A percentile compares a stretch with the other conserved stretches of the same genome.
Evolutionary conservation across 1,140 invertebrate species (phyloP).

Genomic region (Trinorchestia longiramus): DNA sequence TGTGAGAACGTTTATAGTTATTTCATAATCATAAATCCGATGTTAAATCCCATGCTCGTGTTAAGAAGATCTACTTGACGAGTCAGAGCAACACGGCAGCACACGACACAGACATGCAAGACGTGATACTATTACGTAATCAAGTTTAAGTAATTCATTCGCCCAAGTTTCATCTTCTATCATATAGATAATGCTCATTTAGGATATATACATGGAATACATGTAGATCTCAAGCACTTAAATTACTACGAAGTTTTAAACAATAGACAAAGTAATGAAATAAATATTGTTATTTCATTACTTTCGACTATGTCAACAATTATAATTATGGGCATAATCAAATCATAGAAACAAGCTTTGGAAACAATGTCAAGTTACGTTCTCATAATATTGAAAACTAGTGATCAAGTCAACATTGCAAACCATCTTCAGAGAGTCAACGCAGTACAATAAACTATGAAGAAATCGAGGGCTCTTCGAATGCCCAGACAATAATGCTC

Average conservation of each 20-base stretch:
- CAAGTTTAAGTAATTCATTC: neutral
- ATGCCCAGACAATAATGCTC: neutral
- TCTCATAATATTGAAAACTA: neutral
- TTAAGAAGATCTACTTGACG: no score
- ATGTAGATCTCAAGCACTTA: neutral
- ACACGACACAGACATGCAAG: neutral
- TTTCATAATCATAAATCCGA: no score
- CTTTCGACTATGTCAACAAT: no score
- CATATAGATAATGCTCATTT: neutral
- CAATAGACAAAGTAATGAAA: neutral
- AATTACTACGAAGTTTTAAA: neutral
- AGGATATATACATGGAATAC: neutral
- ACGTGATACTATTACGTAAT: neutral
- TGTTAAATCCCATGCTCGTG: no score
- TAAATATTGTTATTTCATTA: neutral
- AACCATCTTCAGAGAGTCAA: neutral
- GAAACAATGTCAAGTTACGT: neutral
- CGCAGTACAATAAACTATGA: neutral
- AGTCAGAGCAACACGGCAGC: no score
- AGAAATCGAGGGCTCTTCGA: neutral
- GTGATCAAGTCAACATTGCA: neutral
- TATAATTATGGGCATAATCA: no score
- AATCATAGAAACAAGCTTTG: neutral
- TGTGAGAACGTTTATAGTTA: no score
- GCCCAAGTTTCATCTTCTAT: neutral